A percentile compares a stretch with the other conserved stretches of the same genome.
These are phyloP conservation scores for Gisinianus flammeolus DNA, from an alignment of 2,888 invertebrate genomes.

Conservation along the genomic window DNA sequence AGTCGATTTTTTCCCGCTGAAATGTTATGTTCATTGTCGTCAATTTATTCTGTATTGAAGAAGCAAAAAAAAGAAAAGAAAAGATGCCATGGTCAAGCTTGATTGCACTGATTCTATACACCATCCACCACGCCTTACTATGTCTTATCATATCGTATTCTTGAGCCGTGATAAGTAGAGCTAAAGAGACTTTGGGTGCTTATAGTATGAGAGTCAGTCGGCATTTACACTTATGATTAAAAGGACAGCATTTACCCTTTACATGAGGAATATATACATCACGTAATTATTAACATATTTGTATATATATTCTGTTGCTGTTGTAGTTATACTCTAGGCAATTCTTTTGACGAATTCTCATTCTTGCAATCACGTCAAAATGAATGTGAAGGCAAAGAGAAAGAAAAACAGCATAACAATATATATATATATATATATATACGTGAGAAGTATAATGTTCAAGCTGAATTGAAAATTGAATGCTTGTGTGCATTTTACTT, in stretches of 20 bases:
- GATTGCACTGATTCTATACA: slow-evolving; percentile 27
- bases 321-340: background rate
- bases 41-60: slow-evolving; percentile 1
- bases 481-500: no score
- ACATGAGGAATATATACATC: no score
- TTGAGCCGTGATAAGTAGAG: background rate
- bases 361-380: background rate
- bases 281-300: no score
- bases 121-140: slow-evolving; percentile 10
- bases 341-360: background rate
- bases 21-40: no score
- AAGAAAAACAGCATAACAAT: no score
- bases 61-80: slow-evolving; percentile 11
- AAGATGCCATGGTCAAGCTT: slow-evolving; percentile 30
- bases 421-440: no score
- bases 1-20: no score
- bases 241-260: background rate
- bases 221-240: no score
- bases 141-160: background rate
- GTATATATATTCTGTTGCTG: no score
- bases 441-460: background rate
- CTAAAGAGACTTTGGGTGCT: background rate
- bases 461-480: no score
- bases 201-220: background rate
- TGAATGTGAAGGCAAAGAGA: slow-evolving; percentile 1